A percentile compares a stretch with the other conserved stretches of the same genome.
Conservation (phyloP, 2,113 vertebrate genomes). For the Dolichallabes microphthalmus region DNA sequence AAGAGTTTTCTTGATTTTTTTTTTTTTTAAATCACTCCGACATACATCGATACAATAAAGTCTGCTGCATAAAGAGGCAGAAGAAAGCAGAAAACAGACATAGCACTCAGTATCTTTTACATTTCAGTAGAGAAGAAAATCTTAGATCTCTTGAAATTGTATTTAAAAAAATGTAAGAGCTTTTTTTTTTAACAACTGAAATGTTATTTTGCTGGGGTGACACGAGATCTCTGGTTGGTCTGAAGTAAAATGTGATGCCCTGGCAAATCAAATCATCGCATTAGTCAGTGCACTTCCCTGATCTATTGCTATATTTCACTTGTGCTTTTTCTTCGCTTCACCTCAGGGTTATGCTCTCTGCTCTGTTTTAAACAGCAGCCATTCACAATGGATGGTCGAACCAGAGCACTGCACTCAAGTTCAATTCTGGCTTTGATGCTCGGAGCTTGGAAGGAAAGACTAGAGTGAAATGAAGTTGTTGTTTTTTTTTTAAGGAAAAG, state of each 20-base stretch:
- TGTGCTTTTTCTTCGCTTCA: conserved; percentile 15
- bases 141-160: conserved; percentile 15
- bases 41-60: conserved; percentile 31
- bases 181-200: not conserved
- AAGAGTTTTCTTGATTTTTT: not conserved
- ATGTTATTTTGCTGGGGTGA: not conserved
- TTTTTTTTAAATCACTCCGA: conserved; percentile 19
- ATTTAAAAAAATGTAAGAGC: not conserved
- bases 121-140: conserved; percentile 13
- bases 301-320: conserved; percentile 2
- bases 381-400: not conserved
- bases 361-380: not conserved
- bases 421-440: not conserved
- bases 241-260: conserved; percentile 3
- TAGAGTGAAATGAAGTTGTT: not conserved
- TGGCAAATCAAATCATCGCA: conserved; percentile 25
- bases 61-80: conserved; percentile 25
- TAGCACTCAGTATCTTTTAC: not conserved
- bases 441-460: not conserved
- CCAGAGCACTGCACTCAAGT: not conserved
- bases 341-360: conserved; percentile 4
- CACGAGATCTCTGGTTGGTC: not conserved
- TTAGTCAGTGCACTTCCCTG: conserved; percentile 2
- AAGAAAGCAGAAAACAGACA: conserved; percentile 4
- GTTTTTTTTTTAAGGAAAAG: not conserved